Evolutionary conservation across 2,113 vertebrate genomes (phyloP).

Genomic region (Boulengeromyrus knoepffleri): DNA sequence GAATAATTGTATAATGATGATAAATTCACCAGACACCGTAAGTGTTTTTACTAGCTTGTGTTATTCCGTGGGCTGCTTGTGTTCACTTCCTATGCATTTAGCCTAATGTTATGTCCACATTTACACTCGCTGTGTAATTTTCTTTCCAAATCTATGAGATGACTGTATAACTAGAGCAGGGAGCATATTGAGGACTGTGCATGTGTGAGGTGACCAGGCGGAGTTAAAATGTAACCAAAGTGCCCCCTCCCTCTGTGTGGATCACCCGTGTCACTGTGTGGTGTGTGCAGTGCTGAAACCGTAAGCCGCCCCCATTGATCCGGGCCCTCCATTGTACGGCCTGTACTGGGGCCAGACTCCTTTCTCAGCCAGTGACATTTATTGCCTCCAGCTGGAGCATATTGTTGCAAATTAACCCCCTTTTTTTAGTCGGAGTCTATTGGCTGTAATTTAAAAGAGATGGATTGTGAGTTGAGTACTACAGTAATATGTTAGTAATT

Average conservation of each 20-base stretch:
- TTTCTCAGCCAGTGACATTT: neutral
- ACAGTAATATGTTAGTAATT: neutral
- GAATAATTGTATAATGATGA: no score
- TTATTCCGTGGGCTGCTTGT: neutral
- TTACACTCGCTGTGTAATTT: neutral
- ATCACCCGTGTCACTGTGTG: neutral
- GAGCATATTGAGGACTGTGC: neutral
- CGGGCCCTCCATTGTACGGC: neutral
- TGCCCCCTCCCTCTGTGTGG: neutral
- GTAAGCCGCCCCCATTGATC: neutral
- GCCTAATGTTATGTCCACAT: neutral
- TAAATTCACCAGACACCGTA: no score
- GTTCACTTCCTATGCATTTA: neutral
- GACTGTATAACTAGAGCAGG: neutral
- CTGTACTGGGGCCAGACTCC: neutral
- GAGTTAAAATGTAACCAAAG: neutral
- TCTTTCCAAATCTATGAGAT: neutral
- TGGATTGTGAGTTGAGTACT: neutral
- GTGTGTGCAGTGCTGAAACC: neutral
- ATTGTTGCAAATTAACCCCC: neutral
- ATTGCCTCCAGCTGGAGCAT: neutral
- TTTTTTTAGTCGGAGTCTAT: neutral
- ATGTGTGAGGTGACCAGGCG: neutral
- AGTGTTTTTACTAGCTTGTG: neutral
- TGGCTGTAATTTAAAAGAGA: conserved; percentile 1